Percentiles rank a stretch among this genome's conserved stretches.
Conservation (phyloP, 2,888 invertebrate species). For the Drosophila rellima region DNA sequence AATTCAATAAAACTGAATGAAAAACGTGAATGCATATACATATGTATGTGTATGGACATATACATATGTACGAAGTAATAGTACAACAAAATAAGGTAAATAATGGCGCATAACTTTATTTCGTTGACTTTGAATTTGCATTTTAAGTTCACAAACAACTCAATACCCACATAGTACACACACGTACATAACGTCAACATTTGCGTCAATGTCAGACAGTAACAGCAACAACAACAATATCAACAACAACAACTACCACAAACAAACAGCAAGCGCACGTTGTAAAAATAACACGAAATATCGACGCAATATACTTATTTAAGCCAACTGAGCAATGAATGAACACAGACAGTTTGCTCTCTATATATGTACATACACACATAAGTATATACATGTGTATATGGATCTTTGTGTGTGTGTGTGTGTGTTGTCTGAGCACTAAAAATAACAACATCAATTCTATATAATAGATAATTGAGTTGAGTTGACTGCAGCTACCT, state of each 20-base stretch:
- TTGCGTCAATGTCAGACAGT: conserved; percentile 72
- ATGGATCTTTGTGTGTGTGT: not conserved
- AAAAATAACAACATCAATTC: conserved; percentile 59
- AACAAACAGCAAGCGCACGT: conserved; percentile 56
- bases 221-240: conserved; percentile 40
- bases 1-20: conserved; percentile 35
- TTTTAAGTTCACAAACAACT: conserved; percentile 59
- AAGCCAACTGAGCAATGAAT: conserved; percentile 61
- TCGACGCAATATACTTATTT: conserved; percentile 53
- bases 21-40: conserved; percentile 16
- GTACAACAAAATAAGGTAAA: conserved; percentile 32
- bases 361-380: not conserved
- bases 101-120: conserved; percentile 38
- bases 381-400: not conserved
- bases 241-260: conserved; percentile 33
- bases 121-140: conserved; percentile 65
- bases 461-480: conserved; percentile 51
- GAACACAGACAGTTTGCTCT: conserved; percentile 19
- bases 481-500: conserved; percentile 38
- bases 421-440: conserved; percentile 18
- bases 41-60: not conserved
- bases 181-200: conserved; percentile 32
- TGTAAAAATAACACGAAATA: conserved; percentile 76
- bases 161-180: conserved; percentile 16
- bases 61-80: conserved; percentile 22